Evolutionary conservation across 2,113 vertebrate genomes (phyloP).

Genomic region (Chamaetylas fuelleborni): DNA sequence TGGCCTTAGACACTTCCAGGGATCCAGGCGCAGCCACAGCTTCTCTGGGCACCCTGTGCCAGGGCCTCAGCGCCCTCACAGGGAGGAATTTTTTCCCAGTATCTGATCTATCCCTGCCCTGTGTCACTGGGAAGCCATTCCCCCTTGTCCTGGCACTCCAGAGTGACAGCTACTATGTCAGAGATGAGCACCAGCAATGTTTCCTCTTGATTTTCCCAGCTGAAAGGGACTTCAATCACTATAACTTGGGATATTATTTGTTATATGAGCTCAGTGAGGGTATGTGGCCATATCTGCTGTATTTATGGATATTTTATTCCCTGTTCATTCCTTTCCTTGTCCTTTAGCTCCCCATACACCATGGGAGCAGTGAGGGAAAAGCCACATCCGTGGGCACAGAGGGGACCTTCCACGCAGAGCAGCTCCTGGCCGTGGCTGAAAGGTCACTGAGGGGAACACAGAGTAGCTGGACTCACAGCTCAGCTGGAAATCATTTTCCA

Average conservation of each 20-base stretch:
- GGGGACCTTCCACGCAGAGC: neutral
- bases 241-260: neutral
- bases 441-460: slow-evolving; percentile 70
- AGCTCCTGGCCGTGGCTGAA: slow-evolving; percentile 59
- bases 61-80: neutral
- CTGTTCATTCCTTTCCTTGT: neutral
- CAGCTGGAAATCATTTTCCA: neutral
- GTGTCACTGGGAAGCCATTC: neutral
- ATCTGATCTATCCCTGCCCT: neutral
- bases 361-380: no score
- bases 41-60: neutral
- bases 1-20: no score
- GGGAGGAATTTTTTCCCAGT: neutral
- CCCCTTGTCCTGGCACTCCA: neutral
- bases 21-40: neutral
- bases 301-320: neutral
- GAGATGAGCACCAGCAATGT: neutral
- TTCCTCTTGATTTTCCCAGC: neutral
- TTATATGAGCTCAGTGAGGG: neutral
- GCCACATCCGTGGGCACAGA: neutral
- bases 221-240: neutral
- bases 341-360: neutral
- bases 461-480: neutral
- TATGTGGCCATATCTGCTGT: neutral
- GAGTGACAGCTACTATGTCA: neutral